Conservation (phyloP, 2,888 invertebrate genomes). For the Philereme transversata region DNA sequence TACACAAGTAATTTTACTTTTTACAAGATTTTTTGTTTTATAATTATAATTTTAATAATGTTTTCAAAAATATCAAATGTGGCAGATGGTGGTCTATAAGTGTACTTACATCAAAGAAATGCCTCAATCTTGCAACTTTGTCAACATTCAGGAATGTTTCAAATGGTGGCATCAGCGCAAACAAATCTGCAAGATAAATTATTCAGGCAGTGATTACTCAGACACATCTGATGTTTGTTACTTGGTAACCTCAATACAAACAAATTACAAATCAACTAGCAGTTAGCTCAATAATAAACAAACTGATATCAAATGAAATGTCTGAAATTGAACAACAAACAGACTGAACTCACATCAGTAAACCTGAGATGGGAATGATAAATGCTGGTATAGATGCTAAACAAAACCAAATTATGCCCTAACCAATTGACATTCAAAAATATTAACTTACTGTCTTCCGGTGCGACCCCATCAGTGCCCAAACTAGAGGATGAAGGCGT, state of each 20-base stretch:
- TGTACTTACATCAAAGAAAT: constrained; percentile 91
- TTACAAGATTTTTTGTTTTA: too few relatives aligned
- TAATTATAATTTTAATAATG: too few relatives aligned
- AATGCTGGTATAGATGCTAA: too few relatives aligned
- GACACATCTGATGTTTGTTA: constrained; percentile 5
- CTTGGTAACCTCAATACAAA: constrained; percentile 8
- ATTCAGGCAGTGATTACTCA: neutral
- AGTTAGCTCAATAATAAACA: neutral
- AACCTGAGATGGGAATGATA: too few relatives aligned
- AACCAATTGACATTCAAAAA: neutral
- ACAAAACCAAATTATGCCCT: too few relatives aligned
- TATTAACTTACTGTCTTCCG: constrained; percentile 82
- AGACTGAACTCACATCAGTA: too few relatives aligned
- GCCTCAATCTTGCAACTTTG: constrained; percentile 88
- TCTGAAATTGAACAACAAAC: too few relatives aligned
- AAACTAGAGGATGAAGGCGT: constrained; percentile 76
- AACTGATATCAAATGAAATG: too few relatives aligned
- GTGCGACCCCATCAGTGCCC: constrained; percentile 76
- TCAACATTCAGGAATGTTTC: constrained; percentile 93
- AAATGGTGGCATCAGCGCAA: constrained; percentile 93
- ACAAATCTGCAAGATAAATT: constrained; percentile 83
- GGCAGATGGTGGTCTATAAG: too few relatives aligned
- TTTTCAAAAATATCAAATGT: too few relatives aligned
- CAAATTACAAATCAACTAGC: neutral
- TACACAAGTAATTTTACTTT: too few relatives aligned